These are phyloP conservation scores for Noctua janthe DNA, from an alignment of 2,888 invertebrate species.

Conservation along the genomic window DNA sequence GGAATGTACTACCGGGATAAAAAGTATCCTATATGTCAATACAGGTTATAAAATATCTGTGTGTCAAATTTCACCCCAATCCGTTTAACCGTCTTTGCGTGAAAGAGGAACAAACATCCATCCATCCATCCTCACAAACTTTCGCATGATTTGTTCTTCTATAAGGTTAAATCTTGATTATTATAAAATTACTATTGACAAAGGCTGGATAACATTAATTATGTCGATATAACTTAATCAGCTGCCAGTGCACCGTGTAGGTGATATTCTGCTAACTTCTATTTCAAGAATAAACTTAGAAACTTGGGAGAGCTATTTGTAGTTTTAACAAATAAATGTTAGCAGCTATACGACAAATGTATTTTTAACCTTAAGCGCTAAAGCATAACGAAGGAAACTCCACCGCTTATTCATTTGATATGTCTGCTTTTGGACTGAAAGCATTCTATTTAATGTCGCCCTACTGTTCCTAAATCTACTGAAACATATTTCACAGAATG, in stretches of 20 bases:
- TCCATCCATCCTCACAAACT: too few relatives aligned
- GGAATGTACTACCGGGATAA: too few relatives aligned
- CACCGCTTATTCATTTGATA: constrained; percentile 7
- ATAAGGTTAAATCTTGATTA: not conserved
- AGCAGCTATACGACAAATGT: not conserved
- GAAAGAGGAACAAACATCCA: too few relatives aligned
- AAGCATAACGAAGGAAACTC: not conserved
- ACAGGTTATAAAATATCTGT: too few relatives aligned
- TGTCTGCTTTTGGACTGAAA: not conserved
- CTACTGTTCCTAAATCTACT: constrained; percentile 30
- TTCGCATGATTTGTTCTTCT: too few relatives aligned
- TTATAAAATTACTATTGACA: not conserved
- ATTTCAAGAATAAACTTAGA: not conserved
- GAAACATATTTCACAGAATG: constrained; percentile 48
- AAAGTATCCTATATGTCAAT: too few relatives aligned
- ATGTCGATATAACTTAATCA: not conserved
- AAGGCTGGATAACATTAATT: not conserved
- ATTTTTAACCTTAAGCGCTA: not conserved
- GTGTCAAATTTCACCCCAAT: too few relatives aligned
- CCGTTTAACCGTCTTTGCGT: too few relatives aligned
- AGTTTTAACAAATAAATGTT: not conserved
- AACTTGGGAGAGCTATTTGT: not conserved
- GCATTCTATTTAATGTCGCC: constrained; percentile 16
- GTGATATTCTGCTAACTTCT: not conserved
- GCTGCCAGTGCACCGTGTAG: not conserved